Evolutionary conservation across 2,888 invertebrate genomes (phyloP).

Genomic region (Luffia ferchaultella): DNA sequence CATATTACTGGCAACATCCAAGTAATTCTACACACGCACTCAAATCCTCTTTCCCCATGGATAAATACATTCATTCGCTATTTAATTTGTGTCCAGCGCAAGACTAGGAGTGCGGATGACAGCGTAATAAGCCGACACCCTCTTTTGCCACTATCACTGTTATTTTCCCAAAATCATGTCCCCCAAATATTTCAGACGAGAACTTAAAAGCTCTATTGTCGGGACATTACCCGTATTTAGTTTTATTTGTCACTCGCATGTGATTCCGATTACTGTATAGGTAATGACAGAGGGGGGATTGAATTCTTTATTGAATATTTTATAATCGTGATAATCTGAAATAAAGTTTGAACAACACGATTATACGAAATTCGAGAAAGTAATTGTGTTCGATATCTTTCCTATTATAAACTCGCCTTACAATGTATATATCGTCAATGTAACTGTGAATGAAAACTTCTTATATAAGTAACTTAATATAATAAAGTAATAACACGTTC

Average conservation of each 20-base stretch:
- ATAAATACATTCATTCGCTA: constrained; percentile 18
- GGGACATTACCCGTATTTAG: background rate
- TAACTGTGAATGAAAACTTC: no score
- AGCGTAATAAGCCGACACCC: constrained; percentile 59
- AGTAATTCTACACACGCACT: background rate
- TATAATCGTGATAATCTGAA: no score
- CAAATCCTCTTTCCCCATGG: background rate
- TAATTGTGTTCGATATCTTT: no score
- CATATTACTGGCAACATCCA: background rate
- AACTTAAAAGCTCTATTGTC: background rate
- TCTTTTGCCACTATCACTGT: constrained; percentile 41
- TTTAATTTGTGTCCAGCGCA: constrained; percentile 1
- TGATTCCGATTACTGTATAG: background rate
- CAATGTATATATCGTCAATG: no score
- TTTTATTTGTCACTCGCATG: background rate
- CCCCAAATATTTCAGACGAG: background rate
- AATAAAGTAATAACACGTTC: background rate
- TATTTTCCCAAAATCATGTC: constrained; percentile 28
- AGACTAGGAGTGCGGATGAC: constrained; percentile 45
- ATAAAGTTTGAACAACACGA: no score
- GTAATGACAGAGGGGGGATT: background rate
- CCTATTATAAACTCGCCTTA: no score
- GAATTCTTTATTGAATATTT: no score
- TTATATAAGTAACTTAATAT: no score
- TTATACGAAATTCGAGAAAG: no score